phyloP scores from a whole-genome alignment of 2,113 vertebrate species.

The Lichenostomus cassidix region DNA sequence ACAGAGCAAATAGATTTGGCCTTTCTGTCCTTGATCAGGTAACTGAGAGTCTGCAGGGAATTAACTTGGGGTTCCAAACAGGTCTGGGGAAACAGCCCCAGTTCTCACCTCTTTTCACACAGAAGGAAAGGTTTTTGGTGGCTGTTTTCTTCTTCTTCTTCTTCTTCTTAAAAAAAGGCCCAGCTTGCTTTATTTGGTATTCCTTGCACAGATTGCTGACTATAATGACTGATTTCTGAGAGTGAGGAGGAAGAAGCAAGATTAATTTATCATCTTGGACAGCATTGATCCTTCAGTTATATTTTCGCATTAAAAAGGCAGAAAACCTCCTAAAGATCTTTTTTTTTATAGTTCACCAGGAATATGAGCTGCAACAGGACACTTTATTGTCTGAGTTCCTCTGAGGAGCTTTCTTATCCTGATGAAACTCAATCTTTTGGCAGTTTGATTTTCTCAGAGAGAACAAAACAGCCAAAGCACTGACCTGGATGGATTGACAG shows the following conservation, averaged over 20 bases:
- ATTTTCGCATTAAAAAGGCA: neutral
- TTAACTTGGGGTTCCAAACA: neutral
- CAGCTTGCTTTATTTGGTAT: conserved; percentile 73
- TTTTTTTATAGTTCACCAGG: neutral
- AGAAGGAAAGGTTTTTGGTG: conserved; percentile 87
- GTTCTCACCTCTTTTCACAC: conserved; percentile 86
- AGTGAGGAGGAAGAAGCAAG: neutral
- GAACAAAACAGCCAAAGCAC: neutral
- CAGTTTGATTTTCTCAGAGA: neutral
- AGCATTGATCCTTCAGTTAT: neutral
- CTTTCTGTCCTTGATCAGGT: neutral
- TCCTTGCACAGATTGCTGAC: conserved; percentile 86
- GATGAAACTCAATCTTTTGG: neutral
- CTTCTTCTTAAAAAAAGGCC: conserved; percentile 70
- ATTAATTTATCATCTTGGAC: neutral
- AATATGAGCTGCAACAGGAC: neutral
- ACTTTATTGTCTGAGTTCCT: fast-evolving
- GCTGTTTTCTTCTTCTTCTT: conserved; percentile 73
- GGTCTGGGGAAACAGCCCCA: neutral
- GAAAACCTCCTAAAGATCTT: neutral
- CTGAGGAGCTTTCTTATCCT: neutral
- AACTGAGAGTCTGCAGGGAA: neutral
- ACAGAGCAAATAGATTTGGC: neutral
- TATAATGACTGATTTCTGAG: conserved; percentile 83
- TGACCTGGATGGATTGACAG: neutral